Base-by-base conservation (phyloP, 2,113 vertebrate species). In the Ictalurus furcatus region DNA sequence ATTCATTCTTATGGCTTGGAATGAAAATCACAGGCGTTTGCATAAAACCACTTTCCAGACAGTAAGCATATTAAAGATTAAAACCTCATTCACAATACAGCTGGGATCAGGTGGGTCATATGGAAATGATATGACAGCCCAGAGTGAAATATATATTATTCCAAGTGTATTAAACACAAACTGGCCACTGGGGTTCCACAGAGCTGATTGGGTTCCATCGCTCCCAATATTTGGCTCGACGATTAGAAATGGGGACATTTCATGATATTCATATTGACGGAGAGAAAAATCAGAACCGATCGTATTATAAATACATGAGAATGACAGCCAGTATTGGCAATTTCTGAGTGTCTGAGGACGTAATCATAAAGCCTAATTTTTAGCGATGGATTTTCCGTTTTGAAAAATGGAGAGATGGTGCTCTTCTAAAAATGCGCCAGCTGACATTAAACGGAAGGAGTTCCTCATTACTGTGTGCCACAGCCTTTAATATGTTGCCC, bases 51-150 rank as follows among this genome's bases (percentile, higher is more conserved):
- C 69, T 89, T 52, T 65, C 40, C 82, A 56, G 85, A 52, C 78
- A 73, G 79, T 84, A 58, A 83, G 79, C 58, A 74, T 87, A 88
- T 91, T 74, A 88, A 87, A 89, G 82, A 89, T 89, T 88, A 88
- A 86, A 91, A 65, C 86, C 28, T 74, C 67, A 90, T 87, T 88
- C 81, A 83, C 6, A 23, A 44, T 65, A 8, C 87, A 87, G 44
- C 25, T 37, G 74, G 59, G 56, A 67, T 59, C 69, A 30, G 25
- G 67, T 56, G 78, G 82, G 83, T 86, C 67, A 76, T 73, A 82
- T 88, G 71, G 76, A 87, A 63, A 82, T 89, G 40, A 84, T 79
- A 71, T 84, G 88, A 65, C 82, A 65, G 54, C 73, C 40, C 82
- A 78, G 34, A 84, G 81, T n/a, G 82, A 88, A 79, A 88, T 85